phyloP scores from a whole-genome alignment of 2,113 vertebrate genomes.

The Takifugu flavidus region DNA sequence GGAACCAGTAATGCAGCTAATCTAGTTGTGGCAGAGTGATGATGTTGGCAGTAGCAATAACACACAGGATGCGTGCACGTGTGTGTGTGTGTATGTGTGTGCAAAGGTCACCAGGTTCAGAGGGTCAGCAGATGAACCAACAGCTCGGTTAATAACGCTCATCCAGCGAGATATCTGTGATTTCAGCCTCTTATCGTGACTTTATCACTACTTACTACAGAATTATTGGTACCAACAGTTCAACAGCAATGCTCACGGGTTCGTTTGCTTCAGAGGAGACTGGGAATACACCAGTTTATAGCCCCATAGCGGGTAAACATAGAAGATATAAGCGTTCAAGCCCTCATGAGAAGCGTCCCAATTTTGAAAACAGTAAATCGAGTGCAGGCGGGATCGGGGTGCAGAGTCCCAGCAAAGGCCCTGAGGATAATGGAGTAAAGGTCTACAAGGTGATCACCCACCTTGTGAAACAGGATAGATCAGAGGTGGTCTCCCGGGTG shows the following conservation, averaged over 20 bases:
- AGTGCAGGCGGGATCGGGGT: no score
- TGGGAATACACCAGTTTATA: neutral
- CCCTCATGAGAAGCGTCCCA: no score
- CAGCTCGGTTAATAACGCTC: neutral
- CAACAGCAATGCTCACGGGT: neutral
- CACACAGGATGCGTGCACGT: conserved; percentile 9
- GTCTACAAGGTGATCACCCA: neutral
- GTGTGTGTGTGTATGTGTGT: conserved; percentile 13
- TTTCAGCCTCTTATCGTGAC: neutral
- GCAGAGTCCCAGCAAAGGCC: no score
- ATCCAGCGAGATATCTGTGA: conserved; percentile 8
- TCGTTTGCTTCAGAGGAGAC: neutral
- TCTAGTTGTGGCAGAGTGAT: conserved; percentile 31
- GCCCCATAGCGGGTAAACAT: neutral
- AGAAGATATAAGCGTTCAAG: no score
- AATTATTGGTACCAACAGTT: neutral
- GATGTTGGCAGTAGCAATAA: conserved; percentile 56
- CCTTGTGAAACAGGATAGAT: conserved; percentile 11
- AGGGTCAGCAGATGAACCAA: conserved; percentile 30
- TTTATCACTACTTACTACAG: neutral
- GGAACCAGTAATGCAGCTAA: no score
- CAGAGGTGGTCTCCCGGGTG: conserved; percentile 16
- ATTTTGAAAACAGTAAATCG: no score
- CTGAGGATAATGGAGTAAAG: neutral
- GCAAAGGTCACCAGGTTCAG: conserved; percentile 57